These are phyloP conservation scores for Sussaba pulchella DNA, from an alignment of 2,888 invertebrate genomes.

Conservation along the genomic window DNA sequence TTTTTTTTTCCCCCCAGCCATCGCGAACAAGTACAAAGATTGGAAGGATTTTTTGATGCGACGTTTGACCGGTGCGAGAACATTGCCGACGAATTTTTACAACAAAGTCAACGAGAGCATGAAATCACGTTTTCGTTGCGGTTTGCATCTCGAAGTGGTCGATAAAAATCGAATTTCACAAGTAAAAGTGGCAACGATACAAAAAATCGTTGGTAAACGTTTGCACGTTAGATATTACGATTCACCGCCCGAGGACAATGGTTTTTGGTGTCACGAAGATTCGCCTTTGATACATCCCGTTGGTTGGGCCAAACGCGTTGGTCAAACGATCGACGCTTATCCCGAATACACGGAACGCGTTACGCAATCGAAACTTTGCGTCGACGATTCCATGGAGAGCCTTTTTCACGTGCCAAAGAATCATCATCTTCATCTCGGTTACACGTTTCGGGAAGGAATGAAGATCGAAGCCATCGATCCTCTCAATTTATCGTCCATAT, in stretches of 20 bases:
- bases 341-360: slow-evolving; percentile 91
- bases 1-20: slow-evolving; percentile 85
- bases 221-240: slow-evolving; percentile 96
- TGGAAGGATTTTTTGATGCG: slow-evolving; percentile 98
- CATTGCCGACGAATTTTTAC: slow-evolving; percentile 96
- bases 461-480: slow-evolving; percentile 99
- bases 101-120: slow-evolving; percentile 94
- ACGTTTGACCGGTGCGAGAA: slow-evolving; percentile 96
- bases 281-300: slow-evolving; percentile 97
- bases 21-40: slow-evolving; percentile 96
- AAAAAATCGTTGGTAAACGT: slow-evolving; percentile 96
- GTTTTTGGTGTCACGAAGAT: slow-evolving; percentile 99
- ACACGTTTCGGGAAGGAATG: slow-evolving; percentile 92
- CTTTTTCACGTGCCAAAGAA: slow-evolving; percentile 89
- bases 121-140: slow-evolving; percentile 92
- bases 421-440: slow-evolving; percentile 84
- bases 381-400: slow-evolving; percentile 93
- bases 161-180: slow-evolving; percentile 98
- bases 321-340: slow-evolving; percentile 95
- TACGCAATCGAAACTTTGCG: slow-evolving; percentile 89
- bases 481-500: slow-evolving; percentile 96
- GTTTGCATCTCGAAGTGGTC: slow-evolving; percentile 96
- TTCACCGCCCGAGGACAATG: slow-evolving; percentile 91
- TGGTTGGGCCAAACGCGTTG: slow-evolving; percentile 97
- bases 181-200: slow-evolving; percentile 95